A percentile compares a stretch with the other conserved stretches of the same genome.
Evolutionary conservation across 2,888 invertebrate species (phyloP).

Genomic region (Metacarcinus magister): DNA sequence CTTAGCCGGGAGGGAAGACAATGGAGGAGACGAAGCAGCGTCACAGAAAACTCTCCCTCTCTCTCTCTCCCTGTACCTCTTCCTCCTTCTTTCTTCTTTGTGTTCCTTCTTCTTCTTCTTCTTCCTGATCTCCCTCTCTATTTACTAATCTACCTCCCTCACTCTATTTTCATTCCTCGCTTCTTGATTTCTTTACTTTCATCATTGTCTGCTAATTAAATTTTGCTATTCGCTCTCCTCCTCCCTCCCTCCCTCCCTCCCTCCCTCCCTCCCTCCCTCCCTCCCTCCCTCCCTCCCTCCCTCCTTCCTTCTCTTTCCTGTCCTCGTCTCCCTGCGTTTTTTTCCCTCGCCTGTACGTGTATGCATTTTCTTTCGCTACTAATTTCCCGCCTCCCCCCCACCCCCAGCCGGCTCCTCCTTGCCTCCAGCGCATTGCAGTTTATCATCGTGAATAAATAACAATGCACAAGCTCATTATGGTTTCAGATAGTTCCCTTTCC

Average conservation of each 20-base stretch:
- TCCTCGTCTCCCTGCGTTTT: not conserved
- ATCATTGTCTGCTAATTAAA: not conserved
- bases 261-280: not conserved
- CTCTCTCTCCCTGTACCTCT: not conserved
- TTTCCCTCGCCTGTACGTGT: not conserved
- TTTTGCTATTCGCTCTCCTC: not conserved
- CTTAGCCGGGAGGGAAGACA: conserved; percentile 27
- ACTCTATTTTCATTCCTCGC: not conserved
- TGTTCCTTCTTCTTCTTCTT: not conserved
- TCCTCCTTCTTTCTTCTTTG: not conserved
- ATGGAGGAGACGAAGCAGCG: not conserved
- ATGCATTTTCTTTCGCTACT: not conserved
- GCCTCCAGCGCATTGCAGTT: not conserved
- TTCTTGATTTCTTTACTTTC: not conserved
- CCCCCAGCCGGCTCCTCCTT: not conserved
- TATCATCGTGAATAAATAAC: conserved; percentile 17
- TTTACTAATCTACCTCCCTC: not conserved
- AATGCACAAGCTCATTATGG: conserved; percentile 27
- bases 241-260: not conserved
- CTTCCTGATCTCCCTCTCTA: not conserved
- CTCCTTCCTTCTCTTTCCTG: not conserved
- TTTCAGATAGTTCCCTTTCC: not conserved
- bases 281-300: not conserved
- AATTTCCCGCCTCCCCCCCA: not conserved
- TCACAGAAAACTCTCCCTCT: not conserved